phyloP scores from a whole-genome alignment of 92 coral and sea anemone species.

The Zoanthus solanderi region DNA sequence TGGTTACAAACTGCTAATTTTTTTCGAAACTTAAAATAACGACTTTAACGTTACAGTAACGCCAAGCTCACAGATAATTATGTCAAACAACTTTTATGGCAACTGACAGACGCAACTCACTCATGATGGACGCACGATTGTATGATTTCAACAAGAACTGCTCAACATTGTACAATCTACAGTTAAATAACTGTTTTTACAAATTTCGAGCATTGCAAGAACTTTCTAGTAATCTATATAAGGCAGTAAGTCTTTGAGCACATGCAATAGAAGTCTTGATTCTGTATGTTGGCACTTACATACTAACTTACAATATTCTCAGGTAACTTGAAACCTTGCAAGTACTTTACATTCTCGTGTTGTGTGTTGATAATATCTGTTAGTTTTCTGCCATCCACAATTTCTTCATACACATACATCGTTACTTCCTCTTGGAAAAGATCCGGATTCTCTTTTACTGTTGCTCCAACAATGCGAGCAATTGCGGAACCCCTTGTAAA shows the following conservation, averaged over 20 bases:
- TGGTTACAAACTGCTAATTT: too few species aligned
- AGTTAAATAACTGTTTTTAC: neutral
- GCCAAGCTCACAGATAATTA: too few species aligned
- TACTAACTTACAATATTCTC: conserved; percentile 81
- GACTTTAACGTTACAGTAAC: too few species aligned
- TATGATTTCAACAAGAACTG: neutral
- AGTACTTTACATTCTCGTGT: conserved; percentile 92
- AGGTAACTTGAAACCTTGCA: conserved; percentile 90
- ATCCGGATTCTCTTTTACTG: conserved; percentile 83
- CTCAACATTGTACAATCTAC: neutral
- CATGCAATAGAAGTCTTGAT: too few species aligned
- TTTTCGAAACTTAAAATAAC: too few species aligned
- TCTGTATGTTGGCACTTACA: neutral
- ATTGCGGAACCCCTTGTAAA: conserved; percentile 95
- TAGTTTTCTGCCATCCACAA: conserved; percentile 86
- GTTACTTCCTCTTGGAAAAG: conserved; percentile 81
- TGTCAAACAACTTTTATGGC: neutral
- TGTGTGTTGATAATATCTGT: conserved; percentile 93
- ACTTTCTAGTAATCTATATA: neutral
- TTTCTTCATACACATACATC: conserved; percentile 95
- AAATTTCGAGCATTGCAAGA: neutral
- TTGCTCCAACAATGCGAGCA: conserved; percentile 90
- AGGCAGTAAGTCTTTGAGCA: too few species aligned
- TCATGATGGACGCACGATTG: neutral
- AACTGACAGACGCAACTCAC: neutral